Evolutionary conservation across 2,888 invertebrate species (phyloP), one percentile per base, ranked within the genome.

Genomic region (Meta bourneti): DNA sequence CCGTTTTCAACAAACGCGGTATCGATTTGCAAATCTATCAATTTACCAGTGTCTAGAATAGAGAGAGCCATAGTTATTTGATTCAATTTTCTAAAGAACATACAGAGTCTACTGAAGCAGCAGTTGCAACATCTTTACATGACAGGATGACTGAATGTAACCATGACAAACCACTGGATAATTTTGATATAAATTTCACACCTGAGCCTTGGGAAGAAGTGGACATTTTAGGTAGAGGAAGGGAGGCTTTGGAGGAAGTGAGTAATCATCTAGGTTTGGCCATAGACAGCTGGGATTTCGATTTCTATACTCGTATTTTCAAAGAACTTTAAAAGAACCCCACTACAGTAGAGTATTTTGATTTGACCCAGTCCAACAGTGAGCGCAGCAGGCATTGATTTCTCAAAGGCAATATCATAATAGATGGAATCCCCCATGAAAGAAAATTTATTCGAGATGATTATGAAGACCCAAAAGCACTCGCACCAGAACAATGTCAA

Each of bases 361-460:
- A 99, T 95, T 96, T 99, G 94, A 99, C 99, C 5, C 99, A 99
- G 95, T 98, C 98, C 54, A 99, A 99, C 93, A 95, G 99, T 95
- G 99, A 99, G 95, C 99, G 99, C 95, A 98, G 98, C 93, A 96
- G 99, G 7, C 99, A 99, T 96, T 99, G 99, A 99, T 99, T 99
- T 95, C 99, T 99, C 95, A 98, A 98, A 94, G 96, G 99, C 0
- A 96, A 96, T 94, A 96, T 98, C 95, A 95, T 98, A 81, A 96
- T 99, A 80, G 97, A 99, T 95, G 98, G 97, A 0, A 95, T 96
- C 94, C 96, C n/a, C 97, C 94, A 95, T 97, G 93, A 95, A 97
- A n/a, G 96, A 97, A 94, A 98, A 98, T 0, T 95, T 99, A 13
- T 97, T 99, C 94, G 97, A 98, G 94, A 97, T 98, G 97, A 98